Evolutionary conservation across 2,888 invertebrate species (phyloP).

Genomic region (Calameuta filiformis): DNA sequence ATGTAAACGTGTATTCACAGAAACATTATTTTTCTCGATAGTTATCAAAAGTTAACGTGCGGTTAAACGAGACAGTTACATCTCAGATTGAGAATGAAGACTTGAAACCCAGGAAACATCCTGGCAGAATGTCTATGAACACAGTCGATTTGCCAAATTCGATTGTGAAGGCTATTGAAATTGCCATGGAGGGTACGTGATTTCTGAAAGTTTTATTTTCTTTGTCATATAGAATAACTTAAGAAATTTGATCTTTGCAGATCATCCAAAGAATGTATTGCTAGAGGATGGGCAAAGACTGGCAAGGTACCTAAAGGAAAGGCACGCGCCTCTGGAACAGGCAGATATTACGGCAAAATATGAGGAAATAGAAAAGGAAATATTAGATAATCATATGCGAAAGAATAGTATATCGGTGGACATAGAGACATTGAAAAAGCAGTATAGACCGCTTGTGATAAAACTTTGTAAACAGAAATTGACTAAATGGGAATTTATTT

Average conservation of each 20-base stretch:
- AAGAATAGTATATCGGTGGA: slow-evolving; percentile 60
- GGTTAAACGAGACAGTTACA: slow-evolving; percentile 68
- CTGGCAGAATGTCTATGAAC: slow-evolving; percentile 73
- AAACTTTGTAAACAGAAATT: slow-evolving; percentile 71
- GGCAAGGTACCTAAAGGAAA: slow-evolving; percentile 71
- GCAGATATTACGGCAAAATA: slow-evolving; percentile 67
- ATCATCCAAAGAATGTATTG: background rate
- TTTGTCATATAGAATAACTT: background rate
- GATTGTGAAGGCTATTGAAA: slow-evolving; percentile 70
- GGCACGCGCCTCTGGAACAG: slow-evolving; percentile 76
- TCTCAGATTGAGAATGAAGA: slow-evolving; percentile 68
- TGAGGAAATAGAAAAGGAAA: slow-evolving; percentile 29
- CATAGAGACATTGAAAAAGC: slow-evolving; percentile 63
- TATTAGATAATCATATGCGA: background rate
- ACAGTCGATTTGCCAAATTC: slow-evolving; percentile 71
- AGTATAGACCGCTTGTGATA: slow-evolving; percentile 57
- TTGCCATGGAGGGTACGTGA: slow-evolving; percentile 67
- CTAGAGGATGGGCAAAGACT: slow-evolving; percentile 65
- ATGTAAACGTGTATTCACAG: background rate
- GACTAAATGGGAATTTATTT: slow-evolving; percentile 80
- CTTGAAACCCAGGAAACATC: slow-evolving; percentile 77
- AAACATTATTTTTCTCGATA: slow-evolving; percentile 31
- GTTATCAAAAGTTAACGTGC: slow-evolving; percentile 60
- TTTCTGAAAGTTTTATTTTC: background rate
- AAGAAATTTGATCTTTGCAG: background rate